Base-by-base conservation (phyloP, 2,888 invertebrate genomes). In the Heteropelma amictum region DNA sequence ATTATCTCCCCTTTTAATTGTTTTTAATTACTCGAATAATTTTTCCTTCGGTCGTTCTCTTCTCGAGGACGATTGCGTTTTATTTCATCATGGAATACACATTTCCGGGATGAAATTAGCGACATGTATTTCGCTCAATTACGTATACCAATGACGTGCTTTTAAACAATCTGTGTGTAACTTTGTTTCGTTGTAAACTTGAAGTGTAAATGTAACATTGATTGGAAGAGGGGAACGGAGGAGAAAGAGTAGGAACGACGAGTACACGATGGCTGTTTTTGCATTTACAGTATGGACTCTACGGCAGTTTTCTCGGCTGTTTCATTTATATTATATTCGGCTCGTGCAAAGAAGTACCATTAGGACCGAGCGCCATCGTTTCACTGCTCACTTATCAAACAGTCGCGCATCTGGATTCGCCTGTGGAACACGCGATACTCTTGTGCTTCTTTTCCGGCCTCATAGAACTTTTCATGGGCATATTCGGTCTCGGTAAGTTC, bases 311-410 rank as follows among this genome's bases (percentile, higher is more conserved):
- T 90, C 90, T 97, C 84, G 97, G 97, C 47, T 95, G 95, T 88
- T 95, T 98, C 89, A 91, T 97, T 75, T 98, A 98, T 91, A 95
- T 96, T 82, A 90, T 98, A 80, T 92, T 98, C 81, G 98, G 98
- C 51, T 97, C 96, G 77, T 96, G 97, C 86, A 96, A 97, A 88
- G 97, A 97, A 88, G 95, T 97, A 73, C 97, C 97, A 0, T 93
- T 97, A 81, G 97, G 98, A 8, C 98, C 98, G 12, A 97, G 97
- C 1, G 97, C 98, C 76, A 97, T 98, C 83, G 94, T 96, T 78
- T 96, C 97, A 2, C 90, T 98, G 68, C 92, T 98, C 80, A 97
- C 97, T 0, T 95, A 92, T 88, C 95, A 96, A 90, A 93, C 94
- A 28, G 92, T 95, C 0, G 91, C 92, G 58, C 94, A 93, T 42